Evolutionary conservation across 2,888 invertebrate species (phyloP).

Genomic region (Leucophenga montana): DNA sequence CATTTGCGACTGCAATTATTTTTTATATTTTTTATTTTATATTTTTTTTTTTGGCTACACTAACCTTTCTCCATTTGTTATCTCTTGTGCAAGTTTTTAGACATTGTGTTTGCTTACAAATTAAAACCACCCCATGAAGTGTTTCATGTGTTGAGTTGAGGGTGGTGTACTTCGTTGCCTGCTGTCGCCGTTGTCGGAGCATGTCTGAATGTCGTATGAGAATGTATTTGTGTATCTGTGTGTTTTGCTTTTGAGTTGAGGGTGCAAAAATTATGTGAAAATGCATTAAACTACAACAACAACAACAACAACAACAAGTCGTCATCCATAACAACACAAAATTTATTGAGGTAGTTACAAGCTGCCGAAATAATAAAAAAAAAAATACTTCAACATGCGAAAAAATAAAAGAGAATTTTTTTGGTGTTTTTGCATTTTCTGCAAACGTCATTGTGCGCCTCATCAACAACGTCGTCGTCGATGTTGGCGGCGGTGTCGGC

Average conservation of each 20-base stretch:
- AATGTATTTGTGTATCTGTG: conserved; percentile 11
- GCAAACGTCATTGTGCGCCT: conserved; percentile 19
- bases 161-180: conserved; percentile 28
- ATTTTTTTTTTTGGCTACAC: conserved; percentile 30
- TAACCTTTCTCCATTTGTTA: conserved; percentile 59
- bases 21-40: no score
- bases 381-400: conserved; percentile 38
- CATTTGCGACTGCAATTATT: no score
- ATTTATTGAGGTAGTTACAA: conserved; percentile 66
- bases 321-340: conserved; percentile 52
- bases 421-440: conserved; percentile 10
- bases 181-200: no score
- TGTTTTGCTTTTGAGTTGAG: background rate
- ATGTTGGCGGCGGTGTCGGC: no score
- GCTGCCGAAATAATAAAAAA: conserved; percentile 33
- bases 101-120: conserved; percentile 5
- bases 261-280: conserved; percentile 16
- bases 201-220: conserved; percentile 32
- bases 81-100: conserved; percentile 44
- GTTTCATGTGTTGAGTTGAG: conserved; percentile 14
- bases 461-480: no score
- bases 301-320: no score
- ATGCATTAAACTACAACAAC: conserved; percentile 12
- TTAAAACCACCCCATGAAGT: conserved; percentile 34
- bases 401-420: conserved; percentile 15